phyloP scores from a whole-genome alignment of 2,888 invertebrate species.

The Phortica okadai region DNA sequence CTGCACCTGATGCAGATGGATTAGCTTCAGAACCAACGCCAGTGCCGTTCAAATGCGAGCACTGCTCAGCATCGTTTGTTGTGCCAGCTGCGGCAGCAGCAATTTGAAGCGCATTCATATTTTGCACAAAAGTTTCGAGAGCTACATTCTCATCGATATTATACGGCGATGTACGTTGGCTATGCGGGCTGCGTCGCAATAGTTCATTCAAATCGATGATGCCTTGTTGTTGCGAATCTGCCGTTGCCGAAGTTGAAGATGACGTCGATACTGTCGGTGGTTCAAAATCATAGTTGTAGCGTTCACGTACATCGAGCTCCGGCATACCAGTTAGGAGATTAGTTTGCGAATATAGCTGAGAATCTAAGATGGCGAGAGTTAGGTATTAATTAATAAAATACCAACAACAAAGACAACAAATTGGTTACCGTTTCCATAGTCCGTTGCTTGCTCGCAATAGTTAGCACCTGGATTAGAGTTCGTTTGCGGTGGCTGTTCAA shows the following conservation, averaged over 20 bases:
- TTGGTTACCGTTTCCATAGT: constrained; percentile 63
- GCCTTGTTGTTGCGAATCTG: constrained; percentile 81
- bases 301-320: constrained; percentile 91
- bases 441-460: constrained; percentile 67
- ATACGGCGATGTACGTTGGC: constrained; percentile 74
- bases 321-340: constrained; percentile 81
- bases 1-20: constrained; percentile 40
- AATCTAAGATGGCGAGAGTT: constrained; percentile 54
- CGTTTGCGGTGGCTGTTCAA: constrained; percentile 59
- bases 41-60: constrained; percentile 66
- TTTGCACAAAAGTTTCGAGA: constrained; percentile 74
- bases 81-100: constrained; percentile 47
- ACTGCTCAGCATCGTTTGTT: constrained; percentile 65
- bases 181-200: constrained; percentile 74
- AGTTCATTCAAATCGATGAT: constrained; percentile 89
- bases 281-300: constrained; percentile 90
- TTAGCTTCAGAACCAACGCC: constrained; percentile 47
- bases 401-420: background rate
- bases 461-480: constrained; percentile 55
- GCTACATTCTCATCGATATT: constrained; percentile 68
- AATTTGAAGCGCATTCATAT: constrained; percentile 72
- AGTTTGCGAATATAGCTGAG: constrained; percentile 88
- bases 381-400: background rate
- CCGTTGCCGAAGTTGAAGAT: constrained; percentile 15
- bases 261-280: constrained; percentile 77